phyloP scores from a whole-genome alignment of 2,113 vertebrate species.

The Amphiprion ocellaris region DNA sequence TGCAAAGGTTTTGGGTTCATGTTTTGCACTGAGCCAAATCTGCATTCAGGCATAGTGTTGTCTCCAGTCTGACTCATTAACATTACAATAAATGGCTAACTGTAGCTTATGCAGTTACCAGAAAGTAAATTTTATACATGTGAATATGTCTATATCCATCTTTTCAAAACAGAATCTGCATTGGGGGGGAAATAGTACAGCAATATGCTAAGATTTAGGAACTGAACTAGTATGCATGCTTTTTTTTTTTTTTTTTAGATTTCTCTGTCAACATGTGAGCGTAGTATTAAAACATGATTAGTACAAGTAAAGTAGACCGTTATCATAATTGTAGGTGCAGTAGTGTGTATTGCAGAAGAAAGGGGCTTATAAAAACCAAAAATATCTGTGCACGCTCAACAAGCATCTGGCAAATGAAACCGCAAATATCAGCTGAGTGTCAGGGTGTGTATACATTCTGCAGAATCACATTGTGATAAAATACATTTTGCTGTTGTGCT shows the following conservation, averaged over 20 bases:
- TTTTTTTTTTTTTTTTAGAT: not conserved
- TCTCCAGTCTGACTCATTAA: slow-evolving; percentile 9
- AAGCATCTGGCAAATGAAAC: no score
- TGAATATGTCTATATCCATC: no score
- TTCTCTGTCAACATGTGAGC: not conserved
- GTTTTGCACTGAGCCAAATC: no score
- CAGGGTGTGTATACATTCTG: no score
- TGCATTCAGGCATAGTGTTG: no score
- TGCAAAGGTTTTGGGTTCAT: no score
- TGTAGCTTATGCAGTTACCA: no score
- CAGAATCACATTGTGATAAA: not conserved
- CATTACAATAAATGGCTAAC: slow-evolving; percentile 9
- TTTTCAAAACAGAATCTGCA: not conserved
- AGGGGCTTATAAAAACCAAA: not conserved
- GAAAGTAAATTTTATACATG: no score
- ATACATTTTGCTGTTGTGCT: not conserved
- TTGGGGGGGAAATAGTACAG: not conserved
- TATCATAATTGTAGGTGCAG: not conserved
- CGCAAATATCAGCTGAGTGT: no score
- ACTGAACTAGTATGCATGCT: not conserved
- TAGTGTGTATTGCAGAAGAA: not conserved
- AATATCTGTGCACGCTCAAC: not conserved
- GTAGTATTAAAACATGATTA: not conserved
- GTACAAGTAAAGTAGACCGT: not conserved
- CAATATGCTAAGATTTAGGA: not conserved